Percentiles rank a stretch among this genome's conserved stretches.
phyloP scores from a whole-genome alignment of 2,888 invertebrate species.

The Luperina nickerlii region DNA sequence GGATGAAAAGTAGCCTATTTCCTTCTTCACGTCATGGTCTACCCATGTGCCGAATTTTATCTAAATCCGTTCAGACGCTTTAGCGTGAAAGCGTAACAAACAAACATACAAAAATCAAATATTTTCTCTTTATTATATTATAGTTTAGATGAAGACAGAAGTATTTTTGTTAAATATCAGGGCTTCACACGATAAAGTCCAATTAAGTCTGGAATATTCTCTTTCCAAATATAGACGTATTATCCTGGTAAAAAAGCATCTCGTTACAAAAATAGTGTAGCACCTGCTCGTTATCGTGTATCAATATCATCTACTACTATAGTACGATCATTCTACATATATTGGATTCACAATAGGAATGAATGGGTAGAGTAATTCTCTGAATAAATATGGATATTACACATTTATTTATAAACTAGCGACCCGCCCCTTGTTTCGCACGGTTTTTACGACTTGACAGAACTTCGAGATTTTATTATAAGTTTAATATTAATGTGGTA shows the following conservation, averaged over 20 bases:
- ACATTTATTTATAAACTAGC: neutral
- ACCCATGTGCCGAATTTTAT: no score
- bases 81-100: no score
- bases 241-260: constrained; percentile 23
- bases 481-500: neutral
- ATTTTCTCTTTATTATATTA: no score
- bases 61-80: no score
- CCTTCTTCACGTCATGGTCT: no score
- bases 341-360: neutral
- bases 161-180: neutral
- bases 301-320: constrained; percentile 14
- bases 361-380: neutral
- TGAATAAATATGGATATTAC: neutral
- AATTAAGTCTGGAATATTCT: neutral
- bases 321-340: neutral
- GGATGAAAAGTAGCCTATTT: no score
- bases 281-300: constrained; percentile 59
- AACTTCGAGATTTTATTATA: neutral
- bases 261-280: constrained; percentile 40
- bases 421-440: neutral
- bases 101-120: no score
- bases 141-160: neutral
- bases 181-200: neutral
- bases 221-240: constrained; percentile 2
- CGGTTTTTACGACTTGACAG: neutral